Conservation (phyloP, 2,113 vertebrate species). For the Glaucidium brasilianum region DNA sequence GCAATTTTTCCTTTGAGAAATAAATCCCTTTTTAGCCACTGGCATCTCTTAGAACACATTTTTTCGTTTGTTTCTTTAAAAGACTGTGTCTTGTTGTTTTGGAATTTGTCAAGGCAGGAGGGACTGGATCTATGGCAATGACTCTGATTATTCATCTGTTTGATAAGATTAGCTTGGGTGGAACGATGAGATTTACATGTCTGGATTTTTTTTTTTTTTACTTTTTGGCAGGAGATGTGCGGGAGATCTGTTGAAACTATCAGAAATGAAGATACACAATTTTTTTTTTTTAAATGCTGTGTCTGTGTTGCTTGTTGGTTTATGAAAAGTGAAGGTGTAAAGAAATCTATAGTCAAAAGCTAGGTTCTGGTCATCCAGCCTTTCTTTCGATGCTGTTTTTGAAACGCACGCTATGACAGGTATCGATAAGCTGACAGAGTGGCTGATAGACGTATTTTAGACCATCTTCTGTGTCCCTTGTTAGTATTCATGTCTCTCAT, state of each 20-base stretch:
- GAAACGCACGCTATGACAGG: neutral
- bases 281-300: neutral
- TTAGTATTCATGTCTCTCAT: conserved; percentile 27
- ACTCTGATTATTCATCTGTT: neutral
- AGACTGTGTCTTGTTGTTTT: neutral
- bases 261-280: neutral
- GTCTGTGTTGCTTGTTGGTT: neutral
- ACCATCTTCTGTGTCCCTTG: neutral
- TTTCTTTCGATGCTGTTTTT: neutral
- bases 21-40: neutral
- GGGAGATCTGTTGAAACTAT: neutral
- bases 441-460: neutral
- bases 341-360: neutral
- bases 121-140: neutral
- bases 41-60: neutral
- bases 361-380: neutral
- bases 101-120: neutral
- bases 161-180: neutral
- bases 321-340: neutral
- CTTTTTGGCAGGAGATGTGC: neutral
- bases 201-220: neutral
- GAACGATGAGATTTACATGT: neutral
- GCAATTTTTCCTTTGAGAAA: neutral
- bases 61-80: neutral
- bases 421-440: neutral